These are phyloP conservation scores for Dipodomys stephensi DNA, from an alignment of 2,113 vertebrate genomes.

Conservation along the genomic window DNA sequence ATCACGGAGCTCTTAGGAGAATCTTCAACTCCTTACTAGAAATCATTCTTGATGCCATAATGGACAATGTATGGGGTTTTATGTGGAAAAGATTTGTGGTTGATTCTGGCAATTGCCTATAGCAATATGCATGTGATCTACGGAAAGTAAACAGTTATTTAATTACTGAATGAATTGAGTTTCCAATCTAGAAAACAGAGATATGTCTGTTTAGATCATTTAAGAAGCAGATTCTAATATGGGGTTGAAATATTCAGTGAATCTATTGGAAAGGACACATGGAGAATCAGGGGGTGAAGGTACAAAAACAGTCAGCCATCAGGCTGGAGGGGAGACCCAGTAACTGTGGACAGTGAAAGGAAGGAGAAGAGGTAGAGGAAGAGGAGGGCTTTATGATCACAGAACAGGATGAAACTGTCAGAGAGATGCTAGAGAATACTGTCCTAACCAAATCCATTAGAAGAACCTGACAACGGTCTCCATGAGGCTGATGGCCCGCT, in stretches of 20 bases:
- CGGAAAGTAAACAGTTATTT: background rate
- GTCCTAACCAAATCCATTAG: background rate
- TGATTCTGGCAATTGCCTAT: background rate
- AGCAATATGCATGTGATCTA: background rate
- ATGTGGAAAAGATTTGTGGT: background rate
- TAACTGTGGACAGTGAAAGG: background rate
- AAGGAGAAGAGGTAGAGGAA: background rate
- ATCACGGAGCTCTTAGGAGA: background rate
- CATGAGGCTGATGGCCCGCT: no score
- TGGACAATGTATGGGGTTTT: background rate
- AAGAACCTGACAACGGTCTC: background rate
- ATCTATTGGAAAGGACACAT: no score
- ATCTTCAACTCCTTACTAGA: background rate
- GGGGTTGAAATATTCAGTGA: background rate
- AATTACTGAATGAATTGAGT: background rate
- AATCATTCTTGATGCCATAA: background rate
- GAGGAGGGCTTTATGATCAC: background rate
- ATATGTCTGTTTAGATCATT: background rate
- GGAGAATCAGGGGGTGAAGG: background rate
- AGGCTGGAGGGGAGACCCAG: rapidly evolving
- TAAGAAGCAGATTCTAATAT: background rate
- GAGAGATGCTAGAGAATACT: background rate
- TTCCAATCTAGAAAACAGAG: background rate
- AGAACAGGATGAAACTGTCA: background rate
- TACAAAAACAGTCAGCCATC: background rate